Evolutionary conservation across 92 coral and sea anemone genomes (phyloP).

Genomic region (Montipora capitata): DNA sequence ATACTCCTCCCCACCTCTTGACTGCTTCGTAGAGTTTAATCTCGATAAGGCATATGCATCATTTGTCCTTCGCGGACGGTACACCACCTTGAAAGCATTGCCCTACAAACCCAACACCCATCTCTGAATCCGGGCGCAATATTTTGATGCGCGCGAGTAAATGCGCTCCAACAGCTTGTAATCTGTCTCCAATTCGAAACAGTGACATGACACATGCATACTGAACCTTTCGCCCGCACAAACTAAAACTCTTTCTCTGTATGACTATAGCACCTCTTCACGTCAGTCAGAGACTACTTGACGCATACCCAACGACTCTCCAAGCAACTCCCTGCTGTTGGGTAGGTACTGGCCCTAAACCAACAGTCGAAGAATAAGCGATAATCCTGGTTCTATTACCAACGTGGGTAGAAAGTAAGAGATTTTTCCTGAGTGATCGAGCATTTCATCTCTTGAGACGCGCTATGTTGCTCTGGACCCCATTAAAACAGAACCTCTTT

Average conservation of each 20-base stretch:
- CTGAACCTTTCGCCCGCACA: slow-evolving; percentile 54
- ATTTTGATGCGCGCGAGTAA: not conserved
- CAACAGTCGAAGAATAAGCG: slow-evolving; percentile 52
- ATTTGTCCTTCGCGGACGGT: slow-evolving; percentile 5
- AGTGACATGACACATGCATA: not conserved
- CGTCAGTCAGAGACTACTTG: slow-evolving; percentile 2
- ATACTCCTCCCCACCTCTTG: no score
- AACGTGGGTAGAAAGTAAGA: slow-evolving; percentile 50
- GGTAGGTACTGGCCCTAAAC: slow-evolving; percentile 43
- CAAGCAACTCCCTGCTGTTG: slow-evolving; percentile 47
- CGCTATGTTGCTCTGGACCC: slow-evolving; percentile 50
- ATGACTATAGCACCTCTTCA: no score
- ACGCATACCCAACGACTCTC: slow-evolving; percentile 62
- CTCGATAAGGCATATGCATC: slow-evolving; percentile 25
- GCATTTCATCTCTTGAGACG: slow-evolving; percentile 52
- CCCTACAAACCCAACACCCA: slow-evolving; percentile 35
- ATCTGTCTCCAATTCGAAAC: no score
- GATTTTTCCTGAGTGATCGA: slow-evolving; percentile 37
- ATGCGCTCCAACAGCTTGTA: no score
- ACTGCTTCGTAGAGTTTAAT: no score
- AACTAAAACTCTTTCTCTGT: slow-evolving; percentile 67
- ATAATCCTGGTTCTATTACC: slow-evolving; percentile 47
- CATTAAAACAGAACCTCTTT: slow-evolving; percentile 50
- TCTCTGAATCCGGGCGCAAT: slow-evolving; percentile 26
- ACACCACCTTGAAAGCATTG: slow-evolving; percentile 24